Conservation (phyloP, 2,113 vertebrate species). For the Limnothrissa miodon region DNA sequence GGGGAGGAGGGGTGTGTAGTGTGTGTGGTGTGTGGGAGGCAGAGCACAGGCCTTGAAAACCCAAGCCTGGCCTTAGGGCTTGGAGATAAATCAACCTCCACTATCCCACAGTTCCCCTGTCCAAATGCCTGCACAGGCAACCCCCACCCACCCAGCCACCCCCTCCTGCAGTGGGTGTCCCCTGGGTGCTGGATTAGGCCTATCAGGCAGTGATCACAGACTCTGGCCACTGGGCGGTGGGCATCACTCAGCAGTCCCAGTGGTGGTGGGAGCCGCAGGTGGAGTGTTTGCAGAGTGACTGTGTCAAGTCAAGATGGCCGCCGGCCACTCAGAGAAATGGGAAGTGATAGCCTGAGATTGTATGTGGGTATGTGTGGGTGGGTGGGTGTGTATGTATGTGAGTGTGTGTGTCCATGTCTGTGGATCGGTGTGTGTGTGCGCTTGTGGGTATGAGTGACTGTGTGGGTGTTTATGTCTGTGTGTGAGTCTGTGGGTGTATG, state of each 20-base stretch:
- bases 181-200: background rate
- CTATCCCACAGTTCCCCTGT: background rate
- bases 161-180: too few species aligned
- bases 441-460: background rate
- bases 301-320: background rate
- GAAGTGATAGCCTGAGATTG: background rate
- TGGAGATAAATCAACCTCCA: slow-evolving; percentile 6
- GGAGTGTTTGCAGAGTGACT: background rate
- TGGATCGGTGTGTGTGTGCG: background rate
- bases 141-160: background rate
- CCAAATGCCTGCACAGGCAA: background rate
- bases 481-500: background rate
- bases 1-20: background rate
- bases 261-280: background rate
- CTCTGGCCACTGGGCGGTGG: background rate
- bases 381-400: background rate
- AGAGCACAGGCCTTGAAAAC: background rate
- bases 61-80: background rate
- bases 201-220: background rate
- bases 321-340: background rate
- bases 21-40: background rate
- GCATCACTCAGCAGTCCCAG: background rate
- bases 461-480: background rate
- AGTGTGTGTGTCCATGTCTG: background rate
- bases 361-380: slow-evolving; percentile 1